phyloP scores from a whole-genome alignment of 2,113 vertebrate genomes.

The Dunckerocampus dactyliophorus region DNA sequence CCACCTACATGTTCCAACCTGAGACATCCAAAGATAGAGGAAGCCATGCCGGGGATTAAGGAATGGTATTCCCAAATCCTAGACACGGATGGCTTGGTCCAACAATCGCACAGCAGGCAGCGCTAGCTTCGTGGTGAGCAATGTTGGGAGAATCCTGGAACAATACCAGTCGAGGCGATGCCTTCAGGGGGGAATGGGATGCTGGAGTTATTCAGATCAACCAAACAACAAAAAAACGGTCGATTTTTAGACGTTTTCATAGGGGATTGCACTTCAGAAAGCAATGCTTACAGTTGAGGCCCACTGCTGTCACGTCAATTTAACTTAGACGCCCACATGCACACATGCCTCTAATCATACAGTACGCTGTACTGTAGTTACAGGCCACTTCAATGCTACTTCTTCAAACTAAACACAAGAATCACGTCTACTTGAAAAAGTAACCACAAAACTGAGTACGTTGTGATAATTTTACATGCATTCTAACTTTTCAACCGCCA shows the following conservation, averaged over 20 bases:
- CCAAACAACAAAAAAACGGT: slow-evolving; percentile 26
- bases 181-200: slow-evolving; percentile 34
- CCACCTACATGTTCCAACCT: slow-evolving; percentile 66
- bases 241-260: slow-evolving; percentile 34
- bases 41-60: slow-evolving; percentile 58
- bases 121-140: slow-evolving; percentile 43
- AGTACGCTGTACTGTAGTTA: no score
- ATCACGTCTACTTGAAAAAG: no score
- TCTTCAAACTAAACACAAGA: no score
- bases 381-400: no score
- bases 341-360: not conserved
- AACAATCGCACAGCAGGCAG: slow-evolving; percentile 44
- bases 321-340: slow-evolving; percentile 47
- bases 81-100: slow-evolving; percentile 27
- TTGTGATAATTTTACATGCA: no score
- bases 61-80: slow-evolving; percentile 58
- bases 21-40: slow-evolving; percentile 48
- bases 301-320: slow-evolving; percentile 45
- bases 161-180: slow-evolving; percentile 51
- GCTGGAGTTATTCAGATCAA: slow-evolving; percentile 38
- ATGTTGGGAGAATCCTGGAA: slow-evolving; percentile 56
- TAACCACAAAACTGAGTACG: no score
- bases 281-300: slow-evolving; percentile 42
- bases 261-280: slow-evolving; percentile 44
- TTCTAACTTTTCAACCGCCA: no score